Evolutionary conservation across 2,797 vertebrate species (phyloP).

Genomic region (Enteromius fasciolatus): DNA sequence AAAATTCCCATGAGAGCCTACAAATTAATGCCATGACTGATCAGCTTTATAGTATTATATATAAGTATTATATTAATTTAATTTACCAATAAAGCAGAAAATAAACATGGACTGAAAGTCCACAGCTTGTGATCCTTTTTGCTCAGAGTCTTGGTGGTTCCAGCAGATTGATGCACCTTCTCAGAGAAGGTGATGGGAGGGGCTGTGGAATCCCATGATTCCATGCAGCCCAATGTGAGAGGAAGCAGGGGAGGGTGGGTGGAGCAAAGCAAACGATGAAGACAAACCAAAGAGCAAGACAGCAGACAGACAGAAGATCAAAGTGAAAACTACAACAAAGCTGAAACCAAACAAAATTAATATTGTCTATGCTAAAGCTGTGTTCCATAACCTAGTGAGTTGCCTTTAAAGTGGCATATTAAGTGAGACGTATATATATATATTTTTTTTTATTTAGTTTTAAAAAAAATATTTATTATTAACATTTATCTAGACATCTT

Average conservation of each 20-base stretch:
- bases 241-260: conserved; percentile 62
- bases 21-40: neutral
- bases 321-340: conserved; percentile 54
- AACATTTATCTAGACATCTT: neutral
- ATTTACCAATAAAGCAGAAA: neutral
- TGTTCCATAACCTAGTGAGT: neutral
- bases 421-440: neutral
- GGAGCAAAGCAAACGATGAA: conserved; percentile 64
- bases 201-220: conserved; percentile 66
- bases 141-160: conserved; percentile 59
- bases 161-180: conserved; percentile 59
- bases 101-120: neutral
- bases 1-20: neutral
- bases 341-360: conserved; percentile 46
- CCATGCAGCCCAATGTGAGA: conserved; percentile 67
- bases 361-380: neutral
- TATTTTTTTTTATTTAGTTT: too few relatives aligned
- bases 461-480: neutral
- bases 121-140: conserved; percentile 18
- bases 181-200: conserved; percentile 43
- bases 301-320: conserved; percentile 39
- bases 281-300: conserved; percentile 47
- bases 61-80: too few relatives aligned
- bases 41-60: neutral
- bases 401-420: neutral